Percentiles rank a stretch among this genome's conserved stretches.
These are phyloP conservation scores for Atopsyche davidsoni DNA, from an alignment of 1,140 invertebrate species.

Conservation along the genomic window DNA sequence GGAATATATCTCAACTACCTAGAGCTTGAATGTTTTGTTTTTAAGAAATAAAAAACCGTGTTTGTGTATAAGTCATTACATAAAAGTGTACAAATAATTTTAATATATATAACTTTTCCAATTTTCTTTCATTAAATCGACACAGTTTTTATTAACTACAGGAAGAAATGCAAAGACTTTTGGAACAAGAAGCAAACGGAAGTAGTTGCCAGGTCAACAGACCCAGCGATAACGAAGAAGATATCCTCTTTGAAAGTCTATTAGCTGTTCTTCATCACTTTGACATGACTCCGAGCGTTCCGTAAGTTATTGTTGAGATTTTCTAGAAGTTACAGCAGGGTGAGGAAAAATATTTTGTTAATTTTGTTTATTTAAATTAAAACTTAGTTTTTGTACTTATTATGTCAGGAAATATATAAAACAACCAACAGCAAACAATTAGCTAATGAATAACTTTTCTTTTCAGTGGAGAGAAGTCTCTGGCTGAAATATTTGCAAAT, in stretches of 20 bases:
- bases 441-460: too few relatives aligned
- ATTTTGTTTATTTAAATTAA: background rate
- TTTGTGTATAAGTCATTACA: too few relatives aligned
- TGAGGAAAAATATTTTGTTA: background rate
- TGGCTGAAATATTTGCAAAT: slow-evolving; percentile 17
- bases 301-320: slow-evolving; percentile 1
- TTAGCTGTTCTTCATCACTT: slow-evolving; percentile 18
- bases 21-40: too few relatives aligned
- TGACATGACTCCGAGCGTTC: slow-evolving; percentile 4
- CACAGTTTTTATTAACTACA: too few relatives aligned
- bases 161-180: slow-evolving; percentile 21
- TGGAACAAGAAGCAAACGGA: slow-evolving; percentile 23
- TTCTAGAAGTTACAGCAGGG: background rate
- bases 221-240: slow-evolving; percentile 14
- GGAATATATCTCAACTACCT: too few relatives aligned
- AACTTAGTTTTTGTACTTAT: background rate
- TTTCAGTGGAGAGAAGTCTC: background rate
- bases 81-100: too few relatives aligned
- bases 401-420: too few relatives aligned
- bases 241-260: slow-evolving; percentile 13
- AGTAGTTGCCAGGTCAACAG: background rate
- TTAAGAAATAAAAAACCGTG: too few relatives aligned
- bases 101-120: too few relatives aligned
- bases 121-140: too few relatives aligned
- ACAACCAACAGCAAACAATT: too few relatives aligned